phyloP scores from a whole-genome alignment of 2,888 invertebrate genomes.

The Gymnoscelis rufifasciata region DNA sequence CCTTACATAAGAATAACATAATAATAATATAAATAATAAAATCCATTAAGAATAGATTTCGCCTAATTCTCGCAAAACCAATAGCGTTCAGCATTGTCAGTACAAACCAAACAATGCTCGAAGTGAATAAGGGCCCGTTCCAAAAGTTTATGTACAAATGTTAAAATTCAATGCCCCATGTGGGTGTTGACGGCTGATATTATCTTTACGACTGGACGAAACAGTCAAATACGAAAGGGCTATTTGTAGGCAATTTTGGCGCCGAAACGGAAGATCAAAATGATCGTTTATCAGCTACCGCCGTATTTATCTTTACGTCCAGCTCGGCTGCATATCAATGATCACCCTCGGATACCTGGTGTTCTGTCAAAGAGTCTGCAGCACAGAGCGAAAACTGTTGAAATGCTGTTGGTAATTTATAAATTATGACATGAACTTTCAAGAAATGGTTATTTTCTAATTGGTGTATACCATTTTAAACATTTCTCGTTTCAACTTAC shows the following conservation, averaged over 20 bases:
- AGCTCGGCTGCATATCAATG: slow-evolving; percentile 24
- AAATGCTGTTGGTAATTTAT: too few species aligned
- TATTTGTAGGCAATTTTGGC: slow-evolving; percentile 11
- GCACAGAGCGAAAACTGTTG: background rate
- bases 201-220: slow-evolving; percentile 14
- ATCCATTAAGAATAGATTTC: too few species aligned
- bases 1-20: too few species aligned
- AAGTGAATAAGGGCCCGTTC: background rate
- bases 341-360: slow-evolving; percentile 16
- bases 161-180: slow-evolving; percentile 6
- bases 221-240: slow-evolving; percentile 8
- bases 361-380: slow-evolving; percentile 6
- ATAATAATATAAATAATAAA: too few species aligned
- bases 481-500: too few species aligned
- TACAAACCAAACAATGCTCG: background rate
- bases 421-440: too few species aligned
- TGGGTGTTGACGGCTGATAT: slow-evolving; percentile 5
- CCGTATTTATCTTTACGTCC: slow-evolving; percentile 23
- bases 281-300: slow-evolving; percentile 19
- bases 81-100: too few species aligned
- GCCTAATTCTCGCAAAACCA: too few species aligned
- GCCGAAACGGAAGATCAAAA: slow-evolving; percentile 19
- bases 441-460: too few species aligned
- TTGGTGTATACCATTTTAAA: too few species aligned
- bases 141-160: background rate